Percentiles rank a stretch among this genome's conserved stretches.
Evolutionary conservation across 2,888 invertebrate genomes (phyloP).

Genomic region (Aricia artaxerxes): DNA sequence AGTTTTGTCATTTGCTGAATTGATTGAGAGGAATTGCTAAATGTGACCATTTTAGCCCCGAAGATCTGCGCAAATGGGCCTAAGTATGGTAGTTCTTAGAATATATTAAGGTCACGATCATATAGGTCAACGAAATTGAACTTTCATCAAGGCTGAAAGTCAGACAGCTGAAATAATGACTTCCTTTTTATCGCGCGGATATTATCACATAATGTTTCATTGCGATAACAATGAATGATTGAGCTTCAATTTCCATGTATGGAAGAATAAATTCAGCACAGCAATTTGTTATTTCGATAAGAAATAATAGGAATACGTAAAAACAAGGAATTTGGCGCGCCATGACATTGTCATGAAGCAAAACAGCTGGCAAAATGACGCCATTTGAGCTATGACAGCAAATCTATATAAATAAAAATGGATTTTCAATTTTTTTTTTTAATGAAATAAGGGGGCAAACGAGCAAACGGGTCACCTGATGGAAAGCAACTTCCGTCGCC

Average conservation of each 20-base stretch:
- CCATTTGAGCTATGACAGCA: too few species aligned
- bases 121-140: conserved; percentile 12
- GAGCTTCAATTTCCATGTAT: neutral
- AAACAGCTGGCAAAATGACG: too few species aligned
- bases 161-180: conserved; percentile 9
- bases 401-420: too few species aligned
- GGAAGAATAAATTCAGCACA: neutral
- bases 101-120: neutral
- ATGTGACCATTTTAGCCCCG: too few species aligned
- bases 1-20: too few species aligned
- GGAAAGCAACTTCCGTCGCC: too few species aligned
- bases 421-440: too few species aligned
- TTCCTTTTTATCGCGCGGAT: neutral
- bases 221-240: conserved; percentile 1
- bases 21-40: too few species aligned
- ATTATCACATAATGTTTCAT: neutral
- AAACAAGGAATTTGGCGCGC: neutral
- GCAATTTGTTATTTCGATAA: neutral
- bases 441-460: too few species aligned
- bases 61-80: too few species aligned
- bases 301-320: neutral
- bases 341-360: too few species aligned
- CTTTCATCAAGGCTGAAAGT: neutral
- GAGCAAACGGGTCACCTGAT: too few species aligned
- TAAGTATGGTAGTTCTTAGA: neutral